phyloP scores from a whole-genome alignment of 1,140 invertebrate genomes.

The Oreohelix idahoensis region DNA sequence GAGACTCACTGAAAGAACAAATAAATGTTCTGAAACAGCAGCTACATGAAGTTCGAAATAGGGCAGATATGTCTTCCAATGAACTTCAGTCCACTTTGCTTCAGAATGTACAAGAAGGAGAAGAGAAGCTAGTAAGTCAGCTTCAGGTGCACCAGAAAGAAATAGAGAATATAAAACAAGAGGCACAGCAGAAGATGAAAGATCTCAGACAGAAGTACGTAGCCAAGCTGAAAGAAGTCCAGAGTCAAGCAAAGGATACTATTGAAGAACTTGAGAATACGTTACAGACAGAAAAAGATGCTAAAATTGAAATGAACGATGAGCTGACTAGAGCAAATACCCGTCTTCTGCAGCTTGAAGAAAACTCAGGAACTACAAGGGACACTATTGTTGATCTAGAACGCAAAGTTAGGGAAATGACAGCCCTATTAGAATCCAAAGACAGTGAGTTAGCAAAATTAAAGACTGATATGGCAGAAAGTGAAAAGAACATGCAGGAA shows the following conservation, averaged over 20 bases:
- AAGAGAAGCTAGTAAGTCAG: slow-evolving; percentile 58
- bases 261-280: slow-evolving; percentile 46
- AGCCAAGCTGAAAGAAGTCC: slow-evolving; percentile 62
- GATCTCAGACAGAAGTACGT: slow-evolving; percentile 65
- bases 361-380: slow-evolving; percentile 49
- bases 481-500: slow-evolving; percentile 60
- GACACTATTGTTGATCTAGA: slow-evolving; percentile 63
- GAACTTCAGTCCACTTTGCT: slow-evolving; percentile 54
- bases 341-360: slow-evolving; percentile 62
- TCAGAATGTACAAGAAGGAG: slow-evolving; percentile 50
- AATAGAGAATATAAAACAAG: slow-evolving; percentile 59
- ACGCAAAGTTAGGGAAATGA: slow-evolving; percentile 52
- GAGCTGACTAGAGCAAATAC: slow-evolving; percentile 66
- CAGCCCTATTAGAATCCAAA: slow-evolving; percentile 41
- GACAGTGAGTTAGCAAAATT: slow-evolving; percentile 38
- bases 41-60: slow-evolving; percentile 50
- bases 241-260: slow-evolving; percentile 48
- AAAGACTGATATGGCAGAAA: slow-evolving; percentile 56
- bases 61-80: slow-evolving; percentile 48
- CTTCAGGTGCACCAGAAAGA: slow-evolving; percentile 59
- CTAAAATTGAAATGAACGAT: slow-evolving; percentile 58
- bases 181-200: slow-evolving; percentile 61
- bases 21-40: slow-evolving; percentile 60
- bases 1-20: slow-evolving; percentile 55
- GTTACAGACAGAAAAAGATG: slow-evolving; percentile 39